These are phyloP conservation scores for Pseudoips prasinana DNA, from an alignment of 2,888 invertebrate species.

Conservation along the genomic window DNA sequence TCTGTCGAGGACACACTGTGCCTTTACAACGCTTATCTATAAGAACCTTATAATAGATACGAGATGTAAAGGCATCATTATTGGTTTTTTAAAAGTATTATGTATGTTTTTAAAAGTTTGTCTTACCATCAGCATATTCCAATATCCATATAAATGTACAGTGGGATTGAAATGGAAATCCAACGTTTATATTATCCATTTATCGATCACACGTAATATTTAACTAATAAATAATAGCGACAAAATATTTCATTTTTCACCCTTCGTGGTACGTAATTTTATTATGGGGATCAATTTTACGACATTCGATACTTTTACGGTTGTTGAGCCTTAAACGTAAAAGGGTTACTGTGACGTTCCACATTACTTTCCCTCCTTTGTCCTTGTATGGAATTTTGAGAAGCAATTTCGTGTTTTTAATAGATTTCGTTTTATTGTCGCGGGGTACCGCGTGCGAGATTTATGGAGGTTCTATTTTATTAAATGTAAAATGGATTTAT, in stretches of 20 bases:
- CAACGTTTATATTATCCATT: no score
- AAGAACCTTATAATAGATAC: no score
- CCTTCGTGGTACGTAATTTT: slow-evolving; percentile 65
- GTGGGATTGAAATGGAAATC: no score
- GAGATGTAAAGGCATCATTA: no score
- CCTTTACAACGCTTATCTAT: no score
- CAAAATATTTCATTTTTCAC: slow-evolving; percentile 67
- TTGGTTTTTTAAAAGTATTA: no score
- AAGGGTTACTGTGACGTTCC: slow-evolving; percentile 59
- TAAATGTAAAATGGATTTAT: slow-evolving; percentile 9
- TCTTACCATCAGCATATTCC: no score
- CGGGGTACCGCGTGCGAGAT: slow-evolving; percentile 17
- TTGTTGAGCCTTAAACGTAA: slow-evolving; percentile 64
- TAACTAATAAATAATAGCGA: slow-evolving; percentile 42
- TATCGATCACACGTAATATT: no score
- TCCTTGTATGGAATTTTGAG: slow-evolving; percentile 49
- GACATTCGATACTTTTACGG: slow-evolving; percentile 73
- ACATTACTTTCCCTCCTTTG: slow-evolving; percentile 48
- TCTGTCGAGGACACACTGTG: no score
- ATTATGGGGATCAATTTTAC: slow-evolving; percentile 70
- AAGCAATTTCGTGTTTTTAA: slow-evolving; percentile 42
- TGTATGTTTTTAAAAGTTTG: no score
- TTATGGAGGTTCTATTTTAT: slow-evolving; percentile 14
- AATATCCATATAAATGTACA: no score
- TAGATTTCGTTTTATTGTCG: slow-evolving; percentile 37